phyloP scores from a whole-genome alignment of 2,888 invertebrate genomes.

The Lasioglossum marginatum region DNA sequence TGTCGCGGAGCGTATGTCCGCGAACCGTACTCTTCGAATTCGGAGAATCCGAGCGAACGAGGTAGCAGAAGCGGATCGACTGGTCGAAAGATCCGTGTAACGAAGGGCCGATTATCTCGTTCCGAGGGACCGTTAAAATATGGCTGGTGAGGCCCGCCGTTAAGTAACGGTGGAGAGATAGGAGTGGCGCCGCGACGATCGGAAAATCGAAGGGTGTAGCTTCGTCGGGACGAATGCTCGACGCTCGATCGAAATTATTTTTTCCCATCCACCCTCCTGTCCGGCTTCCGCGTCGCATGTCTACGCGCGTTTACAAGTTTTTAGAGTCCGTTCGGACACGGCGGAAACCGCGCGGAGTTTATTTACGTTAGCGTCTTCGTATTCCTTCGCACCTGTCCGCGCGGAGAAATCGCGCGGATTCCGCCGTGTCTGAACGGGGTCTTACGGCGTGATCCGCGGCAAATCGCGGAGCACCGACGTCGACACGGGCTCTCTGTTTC shows the following conservation, averaged over 20 bases:
- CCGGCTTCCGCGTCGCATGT: neutral
- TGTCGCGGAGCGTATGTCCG: neutral
- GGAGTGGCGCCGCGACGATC: constrained; percentile 78
- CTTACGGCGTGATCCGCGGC: neutral
- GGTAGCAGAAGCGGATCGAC: constrained; percentile 36
- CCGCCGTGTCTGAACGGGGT: too few species aligned
- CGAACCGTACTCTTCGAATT: neutral
- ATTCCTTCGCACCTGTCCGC: too few species aligned
- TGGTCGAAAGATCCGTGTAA: constrained; percentile 48
- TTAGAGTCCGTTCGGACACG: too few species aligned
- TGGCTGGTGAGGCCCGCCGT: constrained; percentile 65
- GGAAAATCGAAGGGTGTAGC: constrained; percentile 72
- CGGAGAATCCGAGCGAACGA: constrained; percentile 58
- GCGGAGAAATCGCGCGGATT: too few species aligned
- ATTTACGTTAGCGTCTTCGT: too few species aligned
- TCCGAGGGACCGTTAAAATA: constrained; percentile 71
- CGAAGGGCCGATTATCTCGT: constrained; percentile 67
- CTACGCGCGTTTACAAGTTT: neutral
- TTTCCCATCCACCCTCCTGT: neutral
- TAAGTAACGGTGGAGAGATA: constrained; percentile 72
- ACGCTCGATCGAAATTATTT: neutral
- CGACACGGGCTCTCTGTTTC: neutral
- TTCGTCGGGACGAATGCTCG: neutral
- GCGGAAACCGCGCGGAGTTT: too few species aligned
- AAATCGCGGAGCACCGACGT: neutral